Conservation (phyloP, 1,140 invertebrate genomes). For the Tetragonula clypearis region DNA sequence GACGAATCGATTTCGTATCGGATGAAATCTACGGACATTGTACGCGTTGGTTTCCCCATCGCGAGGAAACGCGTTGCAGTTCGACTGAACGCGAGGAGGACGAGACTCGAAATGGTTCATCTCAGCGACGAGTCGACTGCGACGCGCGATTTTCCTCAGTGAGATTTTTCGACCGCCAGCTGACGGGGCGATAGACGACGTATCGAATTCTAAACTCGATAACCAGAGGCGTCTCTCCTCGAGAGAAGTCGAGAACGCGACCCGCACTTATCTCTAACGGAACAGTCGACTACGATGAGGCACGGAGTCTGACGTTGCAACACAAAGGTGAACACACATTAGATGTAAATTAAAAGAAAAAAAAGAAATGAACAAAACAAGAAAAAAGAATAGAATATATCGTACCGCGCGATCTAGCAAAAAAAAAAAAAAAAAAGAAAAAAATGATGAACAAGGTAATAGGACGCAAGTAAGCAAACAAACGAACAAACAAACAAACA, state of each 20-base stretch:
- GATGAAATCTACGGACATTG: no score
- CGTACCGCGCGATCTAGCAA: slow-evolving; percentile 18
- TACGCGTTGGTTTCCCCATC: neutral
- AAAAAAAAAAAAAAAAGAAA: slow-evolving; percentile 34
- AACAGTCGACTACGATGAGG: slow-evolving; percentile 39
- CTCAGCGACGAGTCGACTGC: neutral
- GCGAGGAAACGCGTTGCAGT: no score
- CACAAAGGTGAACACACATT: slow-evolving; percentile 7
- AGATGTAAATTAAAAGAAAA: neutral
- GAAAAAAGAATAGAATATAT: neutral
- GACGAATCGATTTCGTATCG: neutral
- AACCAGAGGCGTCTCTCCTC: neutral
- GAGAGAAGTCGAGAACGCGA: slow-evolving; percentile 14
- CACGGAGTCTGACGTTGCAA: slow-evolving; percentile 32
- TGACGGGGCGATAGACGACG: neutral
- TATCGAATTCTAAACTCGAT: slow-evolving; percentile 6
- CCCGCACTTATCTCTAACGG: slow-evolving; percentile 23
- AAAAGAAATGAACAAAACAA: neutral
- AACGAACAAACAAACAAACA: slow-evolving; percentile 14
- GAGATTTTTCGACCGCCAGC: neutral
- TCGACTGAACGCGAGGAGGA: neutral
- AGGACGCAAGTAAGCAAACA: slow-evolving; percentile 22
- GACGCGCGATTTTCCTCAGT: neutral
- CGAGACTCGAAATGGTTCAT: neutral
- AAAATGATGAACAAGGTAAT: slow-evolving; percentile 6